A percentile compares a stretch with the other conserved stretches of the same genome.
Conservation (phyloP, 2,113 vertebrate species). For the Coturnix japonica region DNA sequence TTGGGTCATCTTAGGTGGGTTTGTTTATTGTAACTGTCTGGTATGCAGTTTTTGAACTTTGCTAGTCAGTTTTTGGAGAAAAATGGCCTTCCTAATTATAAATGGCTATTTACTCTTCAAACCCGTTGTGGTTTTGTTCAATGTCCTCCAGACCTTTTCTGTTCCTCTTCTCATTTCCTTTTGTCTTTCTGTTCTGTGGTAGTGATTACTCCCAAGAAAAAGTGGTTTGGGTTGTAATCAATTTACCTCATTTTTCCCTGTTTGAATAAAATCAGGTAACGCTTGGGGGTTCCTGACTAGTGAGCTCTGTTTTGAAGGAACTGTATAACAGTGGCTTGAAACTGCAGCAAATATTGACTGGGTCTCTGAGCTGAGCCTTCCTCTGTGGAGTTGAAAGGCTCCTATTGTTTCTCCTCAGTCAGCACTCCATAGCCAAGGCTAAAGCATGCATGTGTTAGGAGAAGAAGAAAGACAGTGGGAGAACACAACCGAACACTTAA, state of each 20-base stretch:
- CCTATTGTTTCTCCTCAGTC: conserved; percentile 85
- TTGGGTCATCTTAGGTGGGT: neutral
- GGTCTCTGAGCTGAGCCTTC: conserved; percentile 63
- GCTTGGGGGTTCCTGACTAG: neutral
- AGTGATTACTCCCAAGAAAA: conserved; percentile 32
- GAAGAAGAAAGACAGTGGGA: conserved; percentile 69
- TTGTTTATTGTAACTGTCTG: neutral
- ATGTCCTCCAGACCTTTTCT: neutral
- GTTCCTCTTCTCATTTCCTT: neutral
- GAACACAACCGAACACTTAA: conserved; percentile 75
- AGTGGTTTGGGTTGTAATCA: conserved; percentile 35
- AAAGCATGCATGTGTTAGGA: conserved; percentile 84
- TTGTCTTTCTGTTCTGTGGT: neutral
- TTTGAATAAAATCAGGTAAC: conserved; percentile 42
- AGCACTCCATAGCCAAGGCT: conserved; percentile 78
- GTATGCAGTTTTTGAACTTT: conserved; percentile 8
- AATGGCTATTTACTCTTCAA: conserved; percentile 27
- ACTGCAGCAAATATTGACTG: conserved; percentile 80
- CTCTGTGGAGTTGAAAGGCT: conserved; percentile 81
- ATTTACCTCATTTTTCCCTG: neutral
- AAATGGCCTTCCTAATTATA: conserved; percentile 21
- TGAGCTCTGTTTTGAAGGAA: conserved; percentile 64
- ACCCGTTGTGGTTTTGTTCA: neutral
- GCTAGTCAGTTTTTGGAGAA: neutral
- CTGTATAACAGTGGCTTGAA: conserved; percentile 68